These are phyloP conservation scores for Plagiodera versicolora DNA, from an alignment of 2,888 invertebrate genomes.

Conservation along the genomic window DNA sequence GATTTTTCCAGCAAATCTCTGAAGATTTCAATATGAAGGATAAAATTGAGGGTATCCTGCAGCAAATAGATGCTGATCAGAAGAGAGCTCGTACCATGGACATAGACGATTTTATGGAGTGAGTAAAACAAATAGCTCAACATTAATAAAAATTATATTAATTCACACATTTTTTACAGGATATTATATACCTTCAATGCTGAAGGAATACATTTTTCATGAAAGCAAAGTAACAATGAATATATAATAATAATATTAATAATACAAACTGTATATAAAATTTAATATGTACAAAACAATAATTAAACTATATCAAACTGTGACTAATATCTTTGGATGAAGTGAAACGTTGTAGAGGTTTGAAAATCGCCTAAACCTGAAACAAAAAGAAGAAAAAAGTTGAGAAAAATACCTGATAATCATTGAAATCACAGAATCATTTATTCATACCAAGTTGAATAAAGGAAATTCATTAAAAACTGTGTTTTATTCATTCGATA, in stretches of 20 bases:
- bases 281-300: background rate
- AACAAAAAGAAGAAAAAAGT: background rate
- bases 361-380: background rate
- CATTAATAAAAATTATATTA: slow-evolving; percentile 24
- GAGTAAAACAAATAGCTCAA: slow-evolving; percentile 38
- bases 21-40: slow-evolving; percentile 81
- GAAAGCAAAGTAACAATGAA: slow-evolving; percentile 32
- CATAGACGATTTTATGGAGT: slow-evolving; percentile 91
- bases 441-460: too few relatives aligned
- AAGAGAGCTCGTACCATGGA: slow-evolving; percentile 93
- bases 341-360: background rate
- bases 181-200: slow-evolving; percentile 73
- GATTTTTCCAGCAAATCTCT: slow-evolving; percentile 66
- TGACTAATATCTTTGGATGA: slow-evolving; percentile 29
- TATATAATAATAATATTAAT: slow-evolving; percentile 20
- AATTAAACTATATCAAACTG: background rate
- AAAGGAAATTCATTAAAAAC: too few relatives aligned
- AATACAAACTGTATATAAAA: slow-evolving; percentile 17
- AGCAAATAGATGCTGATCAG: slow-evolving; percentile 67
- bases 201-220: slow-evolving; percentile 91
- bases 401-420: background rate
- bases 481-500: too few relatives aligned
- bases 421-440: background rate
- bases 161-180: slow-evolving; percentile 38
- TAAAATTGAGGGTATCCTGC: slow-evolving; percentile 75